Conservation (phyloP, 2,888 invertebrate genomes). For the Harpagoxenus sublaevis region DNA sequence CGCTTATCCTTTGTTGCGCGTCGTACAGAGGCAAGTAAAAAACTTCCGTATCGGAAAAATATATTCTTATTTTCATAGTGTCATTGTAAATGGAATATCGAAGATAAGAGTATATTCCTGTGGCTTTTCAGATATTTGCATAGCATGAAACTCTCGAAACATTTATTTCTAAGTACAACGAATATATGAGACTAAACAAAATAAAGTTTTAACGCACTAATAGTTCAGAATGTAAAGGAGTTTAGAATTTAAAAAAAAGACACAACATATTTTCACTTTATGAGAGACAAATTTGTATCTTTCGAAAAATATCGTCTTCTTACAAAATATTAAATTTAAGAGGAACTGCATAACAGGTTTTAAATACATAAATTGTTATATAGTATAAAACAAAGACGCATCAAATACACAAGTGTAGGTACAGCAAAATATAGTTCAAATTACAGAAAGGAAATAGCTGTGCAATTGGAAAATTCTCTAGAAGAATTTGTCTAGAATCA, state of each 20-base stretch:
- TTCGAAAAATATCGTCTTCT: background rate
- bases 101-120: slow-evolving; percentile 9
- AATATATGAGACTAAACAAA: background rate
- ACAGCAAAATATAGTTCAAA: background rate
- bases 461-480: slow-evolving; percentile 7
- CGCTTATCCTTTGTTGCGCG: slow-evolving; percentile 13
- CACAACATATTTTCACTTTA: background rate
- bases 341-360: background rate
- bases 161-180: slow-evolving; percentile 17
- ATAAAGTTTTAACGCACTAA: background rate
- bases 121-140: background rate
- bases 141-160: background rate
- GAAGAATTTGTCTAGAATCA: background rate
- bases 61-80: slow-evolving; percentile 28
- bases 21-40: slow-evolving; percentile 5
- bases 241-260: background rate
- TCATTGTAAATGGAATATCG: slow-evolving; percentile 33
- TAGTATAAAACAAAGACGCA: background rate
- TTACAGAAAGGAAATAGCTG: background rate
- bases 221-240: background rate
- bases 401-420: background rate
- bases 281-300: background rate
- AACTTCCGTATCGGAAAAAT: slow-evolving; percentile 16
- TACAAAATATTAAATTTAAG: background rate
- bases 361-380: background rate